Evolutionary conservation across 2,797 vertebrate genomes (phyloP).

Genomic region (Pangasius larnaudii): DNA sequence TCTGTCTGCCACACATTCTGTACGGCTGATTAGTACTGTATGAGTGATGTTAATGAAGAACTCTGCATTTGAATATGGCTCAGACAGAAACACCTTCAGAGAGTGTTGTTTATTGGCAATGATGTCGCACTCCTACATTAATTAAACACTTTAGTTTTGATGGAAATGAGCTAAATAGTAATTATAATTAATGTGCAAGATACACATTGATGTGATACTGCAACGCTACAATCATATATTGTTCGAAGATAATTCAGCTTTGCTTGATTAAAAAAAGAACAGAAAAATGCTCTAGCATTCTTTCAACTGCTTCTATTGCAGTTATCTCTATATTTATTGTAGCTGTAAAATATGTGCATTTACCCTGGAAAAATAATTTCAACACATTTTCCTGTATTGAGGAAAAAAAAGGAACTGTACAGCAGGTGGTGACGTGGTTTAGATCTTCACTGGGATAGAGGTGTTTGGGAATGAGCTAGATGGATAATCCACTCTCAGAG

Average conservation of each 20-base stretch:
- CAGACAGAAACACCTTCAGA: slow-evolving; percentile 35
- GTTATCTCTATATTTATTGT: background rate
- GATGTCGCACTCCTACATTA: slow-evolving; percentile 36
- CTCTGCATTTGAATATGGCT: slow-evolving; percentile 74
- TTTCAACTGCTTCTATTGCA: background rate
- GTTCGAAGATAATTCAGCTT: background rate
- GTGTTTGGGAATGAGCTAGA: background rate
- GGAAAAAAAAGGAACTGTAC: too few relatives aligned
- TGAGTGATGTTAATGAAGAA: slow-evolving; percentile 71
- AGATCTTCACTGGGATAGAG: background rate
- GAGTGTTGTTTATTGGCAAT: slow-evolving; percentile 45
- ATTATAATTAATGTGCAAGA: slow-evolving; percentile 53
- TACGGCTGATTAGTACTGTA: slow-evolving; percentile 68
- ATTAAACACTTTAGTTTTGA: slow-evolving; percentile 29
- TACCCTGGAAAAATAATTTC: background rate
- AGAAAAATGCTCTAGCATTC: background rate
- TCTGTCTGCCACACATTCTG: slow-evolving; percentile 47
- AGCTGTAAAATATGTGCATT: background rate
- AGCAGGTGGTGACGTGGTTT: background rate
- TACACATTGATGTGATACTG: slow-evolving; percentile 20
- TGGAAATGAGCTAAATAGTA: slow-evolving; percentile 48
- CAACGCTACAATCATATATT: background rate
- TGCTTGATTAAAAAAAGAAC: background rate
- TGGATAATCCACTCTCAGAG: slow-evolving; percentile 1
- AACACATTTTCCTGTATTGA: background rate